phyloP scores from a whole-genome alignment of 1,140 invertebrate species.

The Heliconius hewitsoni region DNA sequence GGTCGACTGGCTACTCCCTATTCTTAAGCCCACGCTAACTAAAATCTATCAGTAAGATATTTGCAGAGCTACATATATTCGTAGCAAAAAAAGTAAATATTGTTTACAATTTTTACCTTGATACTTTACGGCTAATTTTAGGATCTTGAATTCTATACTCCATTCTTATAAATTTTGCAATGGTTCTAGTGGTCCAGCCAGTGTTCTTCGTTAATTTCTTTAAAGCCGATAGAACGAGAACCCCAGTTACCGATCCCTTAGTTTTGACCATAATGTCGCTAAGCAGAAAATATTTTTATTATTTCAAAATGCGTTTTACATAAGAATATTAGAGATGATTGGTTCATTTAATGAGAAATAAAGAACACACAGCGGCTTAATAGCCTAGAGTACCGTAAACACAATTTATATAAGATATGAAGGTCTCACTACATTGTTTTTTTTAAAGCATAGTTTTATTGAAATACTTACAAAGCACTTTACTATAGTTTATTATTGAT shows the following conservation, averaged over 20 bases:
- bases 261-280: background rate
- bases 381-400: too few species aligned
- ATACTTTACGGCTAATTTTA: conserved; percentile 52
- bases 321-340: too few species aligned
- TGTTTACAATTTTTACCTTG: conserved; percentile 43
- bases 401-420: background rate
- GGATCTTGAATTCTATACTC: conserved; percentile 50
- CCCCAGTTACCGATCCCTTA: background rate
- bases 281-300: background rate
- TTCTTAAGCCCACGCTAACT: too few species aligned
- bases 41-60: too few species aligned
- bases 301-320: too few species aligned
- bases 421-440: background rate
- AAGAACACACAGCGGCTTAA: too few species aligned
- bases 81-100: background rate
- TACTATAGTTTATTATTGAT: background rate
- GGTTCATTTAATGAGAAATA: too few species aligned
- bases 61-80: too few species aligned
- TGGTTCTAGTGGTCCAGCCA: conserved; percentile 57
- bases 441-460: too few species aligned
- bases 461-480: too few species aligned
- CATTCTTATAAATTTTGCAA: conserved; percentile 59
- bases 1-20: too few species aligned
- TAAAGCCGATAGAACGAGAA: conserved; percentile 52
- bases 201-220: conserved; percentile 59